Evolutionary conservation across 2,113 vertebrate genomes (phyloP), one percentile per base, ranked within the genome.

Genomic region (Lucifuga dentata): DNA sequence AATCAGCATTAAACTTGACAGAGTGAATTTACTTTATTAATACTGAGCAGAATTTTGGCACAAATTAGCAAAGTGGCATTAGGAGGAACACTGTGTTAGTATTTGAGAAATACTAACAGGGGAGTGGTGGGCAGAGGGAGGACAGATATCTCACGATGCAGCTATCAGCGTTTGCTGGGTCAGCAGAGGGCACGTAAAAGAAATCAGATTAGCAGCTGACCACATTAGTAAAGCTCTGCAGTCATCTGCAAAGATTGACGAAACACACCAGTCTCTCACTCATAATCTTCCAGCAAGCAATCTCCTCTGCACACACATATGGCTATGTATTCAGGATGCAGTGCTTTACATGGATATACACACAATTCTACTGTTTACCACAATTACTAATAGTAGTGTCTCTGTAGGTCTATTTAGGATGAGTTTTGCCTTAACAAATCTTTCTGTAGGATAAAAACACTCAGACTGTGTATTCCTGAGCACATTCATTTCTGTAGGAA

Each of bases 161-260:
- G 70, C 72, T 64, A 45, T 73, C 49, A 24, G 46, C 9, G 29
- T 58, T 5, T 2, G 16, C 55, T 2, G 9, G 78, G 73, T 82
- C 66, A 81, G 23, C 33, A 50, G 64, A 81, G 72, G 69, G 72
- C 62, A 24, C 21, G 29, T 60, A 62, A 73, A 65, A 67, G 79
- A 74, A 81, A 84, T 83, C 60, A 80, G 75, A 86, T 90, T 76
- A 89, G 59, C 68, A 65, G 56, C 33, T 41, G 55, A 76, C 63
- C 52, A 57, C 36, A 23, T 19, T 21, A 32, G 68, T n/a, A 78
- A 44, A 68, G 53, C 73, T 74, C 33, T 50, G 63, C 68, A 58
- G 78, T 80, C 62, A 57, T 76, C 39, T 44, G 32, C 45, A n/a
- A 55, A 72, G 79, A 73, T 72, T 53, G 71, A 77, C 16, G 8